Base-by-base conservation (phyloP, 2,113 vertebrate genomes). In the Otis tarda region DNA sequence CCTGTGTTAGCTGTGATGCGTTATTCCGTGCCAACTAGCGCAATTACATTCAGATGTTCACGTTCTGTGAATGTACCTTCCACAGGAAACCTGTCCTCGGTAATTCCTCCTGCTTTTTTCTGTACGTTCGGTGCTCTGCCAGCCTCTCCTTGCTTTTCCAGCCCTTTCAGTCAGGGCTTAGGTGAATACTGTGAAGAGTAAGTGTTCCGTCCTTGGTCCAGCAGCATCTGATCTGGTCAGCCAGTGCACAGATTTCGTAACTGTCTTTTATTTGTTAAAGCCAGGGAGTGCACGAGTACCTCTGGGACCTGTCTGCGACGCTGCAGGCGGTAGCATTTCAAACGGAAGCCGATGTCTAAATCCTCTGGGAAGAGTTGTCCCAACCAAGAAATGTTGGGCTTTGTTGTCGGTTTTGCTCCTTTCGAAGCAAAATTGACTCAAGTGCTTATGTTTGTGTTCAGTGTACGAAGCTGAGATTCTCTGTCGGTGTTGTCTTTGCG, bases 61-160 rank as follows among this genome's bases (percentile, higher is more conserved):
- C 15, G n/a, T n/a, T 23, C 21, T 5, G 31, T 31, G 41, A 17
- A 7, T 12, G 37, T 39, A 10, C 30, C 19, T 83, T 60, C 27
- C 0, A 0, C 13, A 13, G 59, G 49, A 21, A 27, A 5, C 20
- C 6, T 3, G 5, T n/a, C 31, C 68, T 52, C 14, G 5, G 7
- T 12, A 11, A 24, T 67, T 71, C 12, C 43, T 81, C 33, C 35
- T 57, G 11, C 31, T 63, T 71, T 83, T 52, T 37, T 30, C 35
- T 1, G 0, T 61, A 0, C 19, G 0, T 4, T 25, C 61, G 6
- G 9, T 14, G 20, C 24, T 71, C 33, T 33, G 2, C 25, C 50
- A 37, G 18, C 9, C 33, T 61, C n/a, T 76, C 39, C 19, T 57
- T 61, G 53, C 41, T 77, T 74, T 83, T 43, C 41, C 61, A 53